Conservation (phyloP, 2,888 invertebrate species). For the Chymomyza fuscimana region DNA sequence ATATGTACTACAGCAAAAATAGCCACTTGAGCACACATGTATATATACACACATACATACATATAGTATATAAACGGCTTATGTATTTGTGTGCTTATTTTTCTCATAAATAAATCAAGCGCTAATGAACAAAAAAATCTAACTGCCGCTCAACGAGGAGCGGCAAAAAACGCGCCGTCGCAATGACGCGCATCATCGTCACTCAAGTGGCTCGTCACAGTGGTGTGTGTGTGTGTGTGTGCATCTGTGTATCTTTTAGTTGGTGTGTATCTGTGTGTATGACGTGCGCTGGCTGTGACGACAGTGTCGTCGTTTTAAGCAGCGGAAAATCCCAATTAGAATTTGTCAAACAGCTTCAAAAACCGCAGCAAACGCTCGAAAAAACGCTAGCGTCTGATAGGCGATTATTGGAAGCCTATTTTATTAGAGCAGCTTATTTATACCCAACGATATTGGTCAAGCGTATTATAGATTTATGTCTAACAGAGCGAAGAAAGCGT, state of each 20-base stretch:
- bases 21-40: conserved; percentile 10
- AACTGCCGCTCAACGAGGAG: not conserved
- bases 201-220: conserved; percentile 10
- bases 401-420: not conserved
- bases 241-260: no score
- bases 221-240: not conserved
- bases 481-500: no score
- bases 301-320: conserved; percentile 11
- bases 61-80: conserved; percentile 8
- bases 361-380: conserved; percentile 7
- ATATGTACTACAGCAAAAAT: not conserved
- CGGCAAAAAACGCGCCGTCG: not conserved
- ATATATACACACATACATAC: conserved; percentile 5
- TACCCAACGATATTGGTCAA: no score
- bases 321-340: conserved; percentile 59
- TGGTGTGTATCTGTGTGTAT: conserved; percentile 2
- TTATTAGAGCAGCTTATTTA: no score
- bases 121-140: conserved; percentile 33
- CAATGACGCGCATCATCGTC: conserved; percentile 2
- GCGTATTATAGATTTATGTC: no score
- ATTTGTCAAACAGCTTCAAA: conserved; percentile 42
- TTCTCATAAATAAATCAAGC: conserved; percentile 53
- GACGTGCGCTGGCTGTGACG: not conserved
- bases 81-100: conserved; percentile 8
- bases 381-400: not conserved